These are phyloP conservation scores for Phylloscopus collybita DNA, from an alignment of 2,797 vertebrate species.

Conservation along the genomic window DNA sequence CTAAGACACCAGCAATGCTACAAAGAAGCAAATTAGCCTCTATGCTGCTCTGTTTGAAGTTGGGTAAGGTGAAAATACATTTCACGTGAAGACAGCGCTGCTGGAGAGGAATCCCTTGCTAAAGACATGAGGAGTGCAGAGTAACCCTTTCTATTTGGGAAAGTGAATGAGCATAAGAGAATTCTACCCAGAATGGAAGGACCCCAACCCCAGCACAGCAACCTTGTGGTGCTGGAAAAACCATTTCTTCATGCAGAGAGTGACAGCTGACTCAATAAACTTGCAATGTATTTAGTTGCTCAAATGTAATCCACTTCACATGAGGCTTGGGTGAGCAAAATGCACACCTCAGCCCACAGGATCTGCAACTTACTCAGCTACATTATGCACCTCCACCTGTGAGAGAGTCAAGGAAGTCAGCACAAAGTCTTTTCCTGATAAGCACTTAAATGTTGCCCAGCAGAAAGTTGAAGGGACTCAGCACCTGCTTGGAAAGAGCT, in stretches of 20 bases:
- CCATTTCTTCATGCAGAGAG: not conserved
- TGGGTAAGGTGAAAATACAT: not conserved
- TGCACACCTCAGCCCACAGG: not conserved
- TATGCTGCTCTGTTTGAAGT: not conserved
- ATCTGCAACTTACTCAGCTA: not conserved
- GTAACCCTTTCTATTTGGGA: not conserved
- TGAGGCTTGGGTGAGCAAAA: not conserved
- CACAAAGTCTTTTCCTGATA: not conserved
- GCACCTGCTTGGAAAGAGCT: not conserved
- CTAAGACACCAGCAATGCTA: slow-evolving; percentile 6
- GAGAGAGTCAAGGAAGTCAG: not conserved
- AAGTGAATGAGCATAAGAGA: not conserved
- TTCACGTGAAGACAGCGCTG: not conserved
- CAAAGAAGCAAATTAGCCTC: slow-evolving; percentile 42
- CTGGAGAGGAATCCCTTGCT: not conserved
- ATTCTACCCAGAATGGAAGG: not conserved
- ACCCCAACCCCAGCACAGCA: not conserved
- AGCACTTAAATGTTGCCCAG: not conserved
- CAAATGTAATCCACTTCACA: not conserved
- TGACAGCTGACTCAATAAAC: not conserved
- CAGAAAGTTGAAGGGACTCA: not conserved
- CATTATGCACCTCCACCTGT: not conserved
- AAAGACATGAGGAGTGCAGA: not conserved
- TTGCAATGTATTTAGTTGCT: not conserved
- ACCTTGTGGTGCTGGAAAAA: not conserved